Evolutionary conservation across 2,113 vertebrate species (phyloP).

Genomic region (Osmerus eperlanus): DNA sequence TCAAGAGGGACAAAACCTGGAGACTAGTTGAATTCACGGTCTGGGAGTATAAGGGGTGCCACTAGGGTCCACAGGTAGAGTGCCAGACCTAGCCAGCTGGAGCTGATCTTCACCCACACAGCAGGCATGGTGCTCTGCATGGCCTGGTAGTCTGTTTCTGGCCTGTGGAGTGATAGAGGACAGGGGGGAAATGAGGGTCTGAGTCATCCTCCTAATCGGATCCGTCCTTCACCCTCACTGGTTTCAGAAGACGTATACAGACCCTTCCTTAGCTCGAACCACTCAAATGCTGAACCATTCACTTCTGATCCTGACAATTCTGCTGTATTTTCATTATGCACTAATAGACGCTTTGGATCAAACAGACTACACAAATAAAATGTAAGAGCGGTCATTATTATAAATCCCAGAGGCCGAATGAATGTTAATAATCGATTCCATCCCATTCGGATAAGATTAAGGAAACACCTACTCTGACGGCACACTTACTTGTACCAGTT

Average conservation of each 20-base stretch:
- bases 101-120: conserved; percentile 92
- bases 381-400: no score
- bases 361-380: no score
- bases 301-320: no score
- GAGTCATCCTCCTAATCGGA: no score
- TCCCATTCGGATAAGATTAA: background rate
- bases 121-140: conserved; percentile 82
- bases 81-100: conserved; percentile 84
- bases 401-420: background rate
- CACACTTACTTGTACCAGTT: conserved; percentile 89
- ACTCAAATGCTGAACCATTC: no score
- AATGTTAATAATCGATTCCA: no score
- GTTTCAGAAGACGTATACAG: no score
- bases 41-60: conserved; percentile 77
- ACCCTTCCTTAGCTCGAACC: no score
- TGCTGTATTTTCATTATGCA: no score
- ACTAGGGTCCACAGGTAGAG: conserved; percentile 91
- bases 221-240: no score
- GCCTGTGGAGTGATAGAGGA: conserved; percentile 62
- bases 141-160: conserved; percentile 42
- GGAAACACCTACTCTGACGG: background rate
- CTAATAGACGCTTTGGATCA: no score
- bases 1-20: no score
- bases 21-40: conserved; percentile 82
- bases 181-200: background rate